Evolutionary conservation across 92 coral and sea anemone species (phyloP), one percentile per base, ranked within the genome.

Genomic region (Phymanthus crucifer): DNA sequence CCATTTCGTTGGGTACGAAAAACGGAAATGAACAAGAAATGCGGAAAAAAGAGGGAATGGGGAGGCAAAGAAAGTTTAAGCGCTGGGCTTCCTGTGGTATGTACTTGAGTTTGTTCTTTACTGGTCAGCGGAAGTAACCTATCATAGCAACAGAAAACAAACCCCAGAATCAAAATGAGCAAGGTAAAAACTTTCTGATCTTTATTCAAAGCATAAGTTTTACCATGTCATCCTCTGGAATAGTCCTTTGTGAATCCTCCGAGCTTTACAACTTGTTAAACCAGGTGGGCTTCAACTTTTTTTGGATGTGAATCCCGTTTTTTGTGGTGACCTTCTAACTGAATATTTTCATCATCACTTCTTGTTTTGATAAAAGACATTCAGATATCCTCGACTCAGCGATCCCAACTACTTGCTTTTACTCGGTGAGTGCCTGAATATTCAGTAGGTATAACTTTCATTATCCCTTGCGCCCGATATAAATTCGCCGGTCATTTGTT

Each of bases 381-480:
- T 87, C 11, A 79, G 82, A 71, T 90, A 83, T 45, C 95, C 98
- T 70, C 88, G 97, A 64, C 83, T 95, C 33, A 88, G 98, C 72
- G 97, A 95, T 83, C 93, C 98, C 10, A 95, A 89, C 80, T 95
- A 95, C 86, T 86, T 95, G 27, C 88, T 95, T 3, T 83, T 95
- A 64, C 89, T 95, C 38, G 98, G 98, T 95, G 84, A 74, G 94
- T 81, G 32, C 43, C 32, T 3, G 18, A 52, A 19, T n/a, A 33
- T 1, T 47, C 66, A 40, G 26, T 26, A 6, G 31, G 56, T 32
- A 36, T 7, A 24, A 61, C 34, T 26, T 61, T 18, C 6, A 46
- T 61, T 17, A 18, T 24, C 11, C 35, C 9, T 61, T 16, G 68
- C 33, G 32, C 2, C 48, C 14, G 16, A 10, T 43, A 10, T 43